These are phyloP conservation scores for Perognathus longimembris DNA, from an alignment of 2,113 vertebrate species.

Conservation along the genomic window DNA sequence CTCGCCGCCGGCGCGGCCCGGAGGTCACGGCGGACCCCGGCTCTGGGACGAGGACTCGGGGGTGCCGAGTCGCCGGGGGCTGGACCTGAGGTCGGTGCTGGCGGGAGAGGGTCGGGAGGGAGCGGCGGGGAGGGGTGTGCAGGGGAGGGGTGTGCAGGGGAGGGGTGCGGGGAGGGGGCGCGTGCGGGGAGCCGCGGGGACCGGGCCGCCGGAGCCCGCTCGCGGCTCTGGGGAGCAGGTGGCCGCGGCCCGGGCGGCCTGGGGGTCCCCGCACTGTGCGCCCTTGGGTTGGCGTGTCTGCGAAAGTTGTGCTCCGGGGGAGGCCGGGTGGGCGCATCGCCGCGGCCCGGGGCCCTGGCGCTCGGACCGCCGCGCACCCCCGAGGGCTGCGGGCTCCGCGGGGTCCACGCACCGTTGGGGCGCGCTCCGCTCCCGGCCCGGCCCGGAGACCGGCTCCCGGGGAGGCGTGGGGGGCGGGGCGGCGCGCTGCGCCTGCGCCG, in stretches of 20 bases:
- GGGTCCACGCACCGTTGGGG: too few species aligned
- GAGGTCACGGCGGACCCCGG: too few species aligned
- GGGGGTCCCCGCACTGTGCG: neutral
- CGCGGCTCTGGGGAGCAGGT: too few species aligned
- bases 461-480: neutral
- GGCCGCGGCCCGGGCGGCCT: neutral
- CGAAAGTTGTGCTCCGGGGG: neutral
- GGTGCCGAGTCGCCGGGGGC: too few species aligned
- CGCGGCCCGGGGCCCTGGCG: neutral
- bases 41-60: too few species aligned
- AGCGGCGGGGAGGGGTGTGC: neutral
- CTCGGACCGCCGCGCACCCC: too few species aligned
- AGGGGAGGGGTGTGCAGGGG: neutral
- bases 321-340: neutral
- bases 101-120: neutral
- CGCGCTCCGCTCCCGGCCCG: too few species aligned
- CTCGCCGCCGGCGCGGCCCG: too few species aligned
- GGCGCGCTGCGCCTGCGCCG: constrained; percentile 38
- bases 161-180: constrained; percentile 41
- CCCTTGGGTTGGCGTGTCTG: neutral
- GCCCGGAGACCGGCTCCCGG: neutral
- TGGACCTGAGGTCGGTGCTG: neutral
- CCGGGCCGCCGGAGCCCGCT: too few species aligned
- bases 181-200: neutral
- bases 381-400: neutral